Conservation (phyloP, 2,113 vertebrate species). For the Oryzias woworae region DNA sequence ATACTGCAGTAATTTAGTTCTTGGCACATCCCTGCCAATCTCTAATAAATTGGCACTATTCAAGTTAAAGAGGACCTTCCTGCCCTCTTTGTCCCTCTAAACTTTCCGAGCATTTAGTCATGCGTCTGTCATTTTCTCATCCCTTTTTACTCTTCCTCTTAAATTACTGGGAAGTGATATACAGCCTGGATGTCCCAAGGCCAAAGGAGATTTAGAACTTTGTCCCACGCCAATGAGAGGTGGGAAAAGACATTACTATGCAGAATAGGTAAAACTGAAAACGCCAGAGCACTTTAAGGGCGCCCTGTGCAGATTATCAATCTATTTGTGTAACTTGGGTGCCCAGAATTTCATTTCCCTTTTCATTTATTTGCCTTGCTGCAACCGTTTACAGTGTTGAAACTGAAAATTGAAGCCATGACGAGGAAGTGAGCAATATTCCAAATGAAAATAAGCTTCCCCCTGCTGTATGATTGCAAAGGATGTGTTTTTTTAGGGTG, state of each 20-base stretch:
- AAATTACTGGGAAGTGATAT: slow-evolving; percentile 76
- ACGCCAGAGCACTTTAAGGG: slow-evolving; percentile 64
- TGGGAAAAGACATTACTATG: slow-evolving; percentile 79
- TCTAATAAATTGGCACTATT: slow-evolving; percentile 50
- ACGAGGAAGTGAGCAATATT: slow-evolving; percentile 60
- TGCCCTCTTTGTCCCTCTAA: slow-evolving; percentile 51
- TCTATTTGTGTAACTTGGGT: slow-evolving; percentile 77
- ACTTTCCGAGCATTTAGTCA: slow-evolving; percentile 61
- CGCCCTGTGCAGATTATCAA: slow-evolving; percentile 72
- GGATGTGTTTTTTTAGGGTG: slow-evolving; percentile 29
- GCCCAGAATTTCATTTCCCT: slow-evolving; percentile 74
- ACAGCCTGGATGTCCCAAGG: slow-evolving; percentile 70
- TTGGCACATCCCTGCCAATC: slow-evolving; percentile 34
- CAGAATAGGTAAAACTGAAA: slow-evolving; percentile 75
- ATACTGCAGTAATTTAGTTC: slow-evolving; percentile 23
- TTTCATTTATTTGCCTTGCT: slow-evolving; percentile 74
- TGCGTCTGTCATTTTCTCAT: slow-evolving; percentile 60
- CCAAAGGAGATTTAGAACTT: slow-evolving; percentile 78
- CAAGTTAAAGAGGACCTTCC: slow-evolving; percentile 45
- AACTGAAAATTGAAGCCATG: slow-evolving; percentile 68
- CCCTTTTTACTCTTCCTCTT: slow-evolving; percentile 58
- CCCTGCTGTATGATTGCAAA: slow-evolving; percentile 50
- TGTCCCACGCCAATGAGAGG: slow-evolving; percentile 77
- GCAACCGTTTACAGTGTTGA: slow-evolving; percentile 62
- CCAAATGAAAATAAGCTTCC: slow-evolving; percentile 62